phyloP scores from a whole-genome alignment of 2,888 invertebrate species.

The Pristionchus entomophagus region DNA sequence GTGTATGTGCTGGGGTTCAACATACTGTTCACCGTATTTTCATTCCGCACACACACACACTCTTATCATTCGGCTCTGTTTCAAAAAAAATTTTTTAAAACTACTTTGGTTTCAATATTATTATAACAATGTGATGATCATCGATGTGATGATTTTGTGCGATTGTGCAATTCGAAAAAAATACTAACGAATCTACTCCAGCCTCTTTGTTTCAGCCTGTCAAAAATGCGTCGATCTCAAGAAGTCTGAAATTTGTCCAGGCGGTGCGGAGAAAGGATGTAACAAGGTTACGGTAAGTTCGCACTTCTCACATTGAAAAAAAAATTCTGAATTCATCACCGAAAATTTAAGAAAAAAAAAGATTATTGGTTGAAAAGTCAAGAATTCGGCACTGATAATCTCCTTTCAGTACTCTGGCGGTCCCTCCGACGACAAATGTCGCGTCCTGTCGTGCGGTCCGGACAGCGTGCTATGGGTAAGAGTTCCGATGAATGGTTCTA shows the following conservation, averaged over 20 bases:
- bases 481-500: too few species aligned
- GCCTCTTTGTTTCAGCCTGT: background rate
- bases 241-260: background rate
- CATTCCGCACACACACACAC: too few species aligned
- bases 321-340: background rate
- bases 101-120: too few species aligned
- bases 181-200: too few species aligned
- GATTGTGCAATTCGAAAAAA: too few species aligned
- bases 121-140: too few species aligned
- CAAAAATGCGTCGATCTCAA: background rate
- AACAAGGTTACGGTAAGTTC: background rate
- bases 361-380: background rate
- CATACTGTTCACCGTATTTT: too few species aligned
- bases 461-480: conserved; percentile 30
- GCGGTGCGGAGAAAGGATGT: conserved; percentile 26
- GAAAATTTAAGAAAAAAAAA: background rate
- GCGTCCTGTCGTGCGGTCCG: background rate
- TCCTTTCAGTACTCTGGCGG: background rate
- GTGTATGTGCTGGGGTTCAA: too few species aligned
- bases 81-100: too few species aligned
- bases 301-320: too few species aligned
- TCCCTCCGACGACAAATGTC: background rate
- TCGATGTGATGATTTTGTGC: too few species aligned
- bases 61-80: too few species aligned
- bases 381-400: background rate